Base-by-base conservation (phyloP, 35 echinoderm and acorn worm genomes). In the Nesometra sesokonis region DNA sequence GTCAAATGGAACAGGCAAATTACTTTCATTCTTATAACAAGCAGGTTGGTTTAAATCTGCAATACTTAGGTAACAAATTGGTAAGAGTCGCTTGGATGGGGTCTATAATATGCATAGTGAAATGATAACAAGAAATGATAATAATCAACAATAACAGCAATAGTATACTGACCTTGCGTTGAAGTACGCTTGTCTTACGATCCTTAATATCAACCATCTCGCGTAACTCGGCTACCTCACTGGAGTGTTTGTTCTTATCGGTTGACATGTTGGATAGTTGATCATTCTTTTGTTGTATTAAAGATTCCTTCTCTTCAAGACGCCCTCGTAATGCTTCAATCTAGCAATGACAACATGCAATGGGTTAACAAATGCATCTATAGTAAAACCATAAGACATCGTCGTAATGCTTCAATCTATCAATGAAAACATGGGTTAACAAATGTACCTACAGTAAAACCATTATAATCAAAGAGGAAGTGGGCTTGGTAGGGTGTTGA, bases 201-300 rank as follows among this genome's bases (percentile, higher is more conserved):
- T 93, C 91, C 35, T 97, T 97, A 27, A 93, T 89, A 34, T 97
- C 94, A 29, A 93, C 77, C 81, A 97, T 93, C 85, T 97, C 94
- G 29, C 88, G 76, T 7, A 97, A 86, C 80, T 97, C 94, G 29
- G 77, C 83, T 77, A 89, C 89, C 81, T 97, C 94, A 17, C 85
- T 84, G 38, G 82, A 93, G 77, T 86, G 77, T 80, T 97, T 97
- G 82, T 77, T 88, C 79, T 97, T 93, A 33, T 93, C 89, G 0
- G 88, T 86, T 35, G 57, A 91, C 77, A 97, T 57, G 82, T 84
- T 88, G 82, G 77, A 77, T 79, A 97, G 77, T 30, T 86, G 88
- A 40, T 88, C 83, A 37, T 97, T 91, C 84, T 93, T 90, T 19
- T 86, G 86, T 47, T 47, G 82, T 0, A 99, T 80, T 17, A 88